Evolutionary conservation across 2,888 invertebrate species (phyloP), one percentile per base, ranked within the genome.

Genomic region (Cotesia congregata): DNA sequence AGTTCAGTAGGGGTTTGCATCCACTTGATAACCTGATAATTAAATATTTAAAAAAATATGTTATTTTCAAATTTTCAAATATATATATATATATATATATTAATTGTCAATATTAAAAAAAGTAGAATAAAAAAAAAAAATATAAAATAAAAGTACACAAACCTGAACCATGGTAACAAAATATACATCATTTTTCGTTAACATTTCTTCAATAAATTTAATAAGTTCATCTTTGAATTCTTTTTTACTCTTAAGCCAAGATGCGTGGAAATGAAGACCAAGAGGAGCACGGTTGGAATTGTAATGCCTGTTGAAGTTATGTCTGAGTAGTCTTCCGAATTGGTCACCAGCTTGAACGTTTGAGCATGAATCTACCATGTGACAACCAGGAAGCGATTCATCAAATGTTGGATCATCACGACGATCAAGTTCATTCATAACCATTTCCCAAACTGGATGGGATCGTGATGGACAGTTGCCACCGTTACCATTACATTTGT

Each of bases 361-460:
- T 40, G 97, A 96, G 90, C 97, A 97, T 40, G 97, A 97, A 89
- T 97, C 97, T 0, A 97, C 97, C 92, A 97, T 96, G 90, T 97
- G 97, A 90, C 97, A 97, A 93, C 97, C 96, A 60, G 97, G 97
- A 76, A 97, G 92, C 4, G 96, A 96, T 90, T 97, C 97, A 86
- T 97, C 97, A 88, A 97, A 97, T 5, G 95, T 95, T 4, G 97
- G 97, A 87, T 97, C 97, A 89, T 97, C 97, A 90, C 97, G 93
- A 89, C 97, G 93, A 90, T 97, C 97, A 83, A 97, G 90, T 89
- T 97, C 97, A 88, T 97, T 97, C 96, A 97, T 96, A 72, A 97
- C 97, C 94, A 97, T 97, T 91, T 97, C 97, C 97, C 97, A 97
- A 64, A 97, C 96, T 39, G 97, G 97, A 86, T 97, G 97, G 85